A percentile compares a stretch with the other conserved stretches of the same genome.
phyloP scores from a whole-genome alignment of 2,797 vertebrate genomes.

The Ispidina picta region DNA sequence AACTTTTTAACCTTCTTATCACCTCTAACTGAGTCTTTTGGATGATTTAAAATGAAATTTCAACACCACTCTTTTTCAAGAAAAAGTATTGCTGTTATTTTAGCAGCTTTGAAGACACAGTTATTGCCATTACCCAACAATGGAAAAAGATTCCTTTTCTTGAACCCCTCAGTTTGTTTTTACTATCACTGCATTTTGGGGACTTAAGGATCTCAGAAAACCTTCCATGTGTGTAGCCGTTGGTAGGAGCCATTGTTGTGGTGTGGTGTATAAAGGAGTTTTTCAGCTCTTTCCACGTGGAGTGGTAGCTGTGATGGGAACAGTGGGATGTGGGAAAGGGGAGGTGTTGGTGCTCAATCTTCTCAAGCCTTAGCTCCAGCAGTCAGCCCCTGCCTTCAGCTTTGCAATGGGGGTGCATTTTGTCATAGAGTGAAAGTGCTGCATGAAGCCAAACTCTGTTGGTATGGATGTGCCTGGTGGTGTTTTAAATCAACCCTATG shows the following conservation, averaged over 20 bases:
- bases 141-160: neutral
- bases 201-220: neutral
- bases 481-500: neutral
- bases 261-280: neutral
- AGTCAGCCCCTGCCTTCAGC: neutral
- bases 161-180: neutral
- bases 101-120: neutral
- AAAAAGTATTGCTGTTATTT: neutral
- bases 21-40: neutral
- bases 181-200: neutral
- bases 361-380: neutral
- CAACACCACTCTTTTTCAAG: neutral
- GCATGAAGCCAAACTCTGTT: neutral
- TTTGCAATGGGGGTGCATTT: neutral
- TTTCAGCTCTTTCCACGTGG: neutral
- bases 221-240: neutral
- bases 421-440: neutral
- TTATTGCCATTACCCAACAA: neutral
- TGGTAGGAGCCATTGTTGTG: neutral
- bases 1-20: slow-evolving; percentile 18
- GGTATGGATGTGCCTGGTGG: neutral
- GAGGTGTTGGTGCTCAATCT: neutral
- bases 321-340: neutral
- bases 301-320: neutral
- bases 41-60: neutral